Evolutionary conservation across 1,140 invertebrate species (phyloP), one percentile per base, ranked within the genome.

Genomic region (Musca domestica): DNA sequence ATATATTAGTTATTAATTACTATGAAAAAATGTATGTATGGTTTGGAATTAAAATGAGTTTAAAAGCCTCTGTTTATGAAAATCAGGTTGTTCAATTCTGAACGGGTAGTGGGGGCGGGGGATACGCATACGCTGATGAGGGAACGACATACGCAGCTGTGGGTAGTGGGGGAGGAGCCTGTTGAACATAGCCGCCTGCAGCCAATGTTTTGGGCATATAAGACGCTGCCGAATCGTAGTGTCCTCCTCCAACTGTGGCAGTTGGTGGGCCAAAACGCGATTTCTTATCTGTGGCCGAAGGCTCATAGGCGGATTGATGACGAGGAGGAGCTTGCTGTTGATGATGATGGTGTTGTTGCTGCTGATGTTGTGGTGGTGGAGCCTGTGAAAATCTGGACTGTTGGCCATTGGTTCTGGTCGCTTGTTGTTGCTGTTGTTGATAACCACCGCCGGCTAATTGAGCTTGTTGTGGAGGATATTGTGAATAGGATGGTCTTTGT

Each of bases 71-170:
- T 61, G 34, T 41, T 15, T 34, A 41, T 17, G 27, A 19, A 2
- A n/a, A 12, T 7, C 41, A 41, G 30, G 20, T 34, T 41, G 54
- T 41, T 76, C 79, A 81, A 67, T 81, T 81, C 69, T 81, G 75
- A 70, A 78, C 78, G 63, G 78, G 78, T 71, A 81, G 73, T 68
- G 78, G 78, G 19, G 78, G 78, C 67, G 78, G 78, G 49, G 77
- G 78, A 63, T 77, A 77, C 22, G 76, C 76, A 68, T 71, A 77
- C 61, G 71, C 69, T 2, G 71, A 34, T 27, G 67, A 30, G 7
- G 48, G 20, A 66, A 68, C 66, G 66, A 79, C 75, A 48, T 74
- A 78, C 69, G 76, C 74, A 5, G 71, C 66, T 7, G 72, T 34
- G 22, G 71, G 64, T 48, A 46, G 68, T 67, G 67, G 56, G 30